Evolutionary conservation across 1,140 invertebrate species (phyloP), one percentile per base, ranked within the genome.

Genomic region (Diabrotica virgifera): DNA sequence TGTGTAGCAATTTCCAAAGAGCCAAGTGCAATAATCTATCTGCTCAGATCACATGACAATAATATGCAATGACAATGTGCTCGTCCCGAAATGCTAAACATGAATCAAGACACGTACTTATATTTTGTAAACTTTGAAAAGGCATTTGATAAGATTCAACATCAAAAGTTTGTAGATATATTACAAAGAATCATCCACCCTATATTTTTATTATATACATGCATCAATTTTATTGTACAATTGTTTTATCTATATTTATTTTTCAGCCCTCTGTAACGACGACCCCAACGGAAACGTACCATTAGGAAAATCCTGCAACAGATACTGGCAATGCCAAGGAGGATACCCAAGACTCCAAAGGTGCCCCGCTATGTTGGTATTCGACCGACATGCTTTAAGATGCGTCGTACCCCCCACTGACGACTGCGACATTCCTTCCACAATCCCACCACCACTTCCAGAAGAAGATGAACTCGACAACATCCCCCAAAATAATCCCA

Each of bases 281-380:
- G 92, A 94, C 70, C 84, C 92, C 36, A 82, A 82, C 62, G 86
- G 86, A 37, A 86, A 86, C 70, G 86, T 89, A 6, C 83, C 86
- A 7, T 78, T 92, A 35, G 93, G 93, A 70, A 95, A 95, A 80
- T 94, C 92, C 5, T 96, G 93, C 83, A 94, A 94, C 80, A 84
- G 93, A 35, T 96, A 95, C 80, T 96, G 94, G 93, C 90, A 94
- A 71, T 96, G 93, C 74, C 93, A 95, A 78, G 93, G 93, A 37
- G 94, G 93, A 5, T 96, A 96, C 78, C 93, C 93, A 13, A 87
- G 93, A 68, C 85, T 96, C 0, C 92, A 95, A 75, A 82, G 93
- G 52, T 95, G 93, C 78, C 92, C 93, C 0, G 93, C 93, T 36
- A 94, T 93, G 87, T 78, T 96, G 66, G 93, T 95, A 1, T 95